phyloP scores from a whole-genome alignment of 23 tunicate species.

The Halocynthia roretzi region DNA sequence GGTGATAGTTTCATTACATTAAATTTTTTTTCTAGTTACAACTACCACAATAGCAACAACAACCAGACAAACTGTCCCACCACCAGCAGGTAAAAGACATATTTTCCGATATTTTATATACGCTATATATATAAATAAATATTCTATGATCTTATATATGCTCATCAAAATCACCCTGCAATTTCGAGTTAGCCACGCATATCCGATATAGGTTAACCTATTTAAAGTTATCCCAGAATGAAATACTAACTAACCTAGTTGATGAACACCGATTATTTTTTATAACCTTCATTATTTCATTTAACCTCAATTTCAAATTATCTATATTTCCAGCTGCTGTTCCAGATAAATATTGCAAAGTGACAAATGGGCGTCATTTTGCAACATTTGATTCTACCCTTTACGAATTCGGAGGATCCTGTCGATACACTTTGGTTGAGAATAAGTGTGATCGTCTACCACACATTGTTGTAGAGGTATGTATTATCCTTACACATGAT shows the following conservation, averaged over 20 bases:
- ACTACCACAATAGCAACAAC: conserved; percentile 31
- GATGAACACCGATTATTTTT: too few species aligned
- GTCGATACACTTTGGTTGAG: conserved; percentile 28
- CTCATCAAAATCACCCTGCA: too few species aligned
- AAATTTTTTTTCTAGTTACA: conserved; percentile 9
- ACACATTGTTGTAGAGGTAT: conserved; percentile 31
- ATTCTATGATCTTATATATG: too few species aligned
- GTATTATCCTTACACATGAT: background rate
- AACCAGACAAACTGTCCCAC: background rate
- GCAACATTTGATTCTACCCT: conserved; percentile 21
- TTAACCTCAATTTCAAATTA: background rate
- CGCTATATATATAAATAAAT: background rate
- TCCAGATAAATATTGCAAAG: conserved; percentile 14
- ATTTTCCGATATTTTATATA: background rate
- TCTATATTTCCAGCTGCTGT: conserved; percentile 6
- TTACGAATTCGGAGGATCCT: conserved; percentile 32
- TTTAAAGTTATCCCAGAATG: too few species aligned
- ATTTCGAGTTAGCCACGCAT: too few species aligned
- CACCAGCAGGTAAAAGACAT: conserved; percentile 21
- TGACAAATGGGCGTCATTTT: conserved; percentile 35
- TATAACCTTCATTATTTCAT: background rate
- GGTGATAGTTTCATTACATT: too few species aligned
- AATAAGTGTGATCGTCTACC: conserved; percentile 13
- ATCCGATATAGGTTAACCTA: too few species aligned
- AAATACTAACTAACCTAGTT: too few species aligned